Evolutionary conservation across 2,888 invertebrate species (phyloP).

Genomic region (Ryuthela nishihirai): DNA sequence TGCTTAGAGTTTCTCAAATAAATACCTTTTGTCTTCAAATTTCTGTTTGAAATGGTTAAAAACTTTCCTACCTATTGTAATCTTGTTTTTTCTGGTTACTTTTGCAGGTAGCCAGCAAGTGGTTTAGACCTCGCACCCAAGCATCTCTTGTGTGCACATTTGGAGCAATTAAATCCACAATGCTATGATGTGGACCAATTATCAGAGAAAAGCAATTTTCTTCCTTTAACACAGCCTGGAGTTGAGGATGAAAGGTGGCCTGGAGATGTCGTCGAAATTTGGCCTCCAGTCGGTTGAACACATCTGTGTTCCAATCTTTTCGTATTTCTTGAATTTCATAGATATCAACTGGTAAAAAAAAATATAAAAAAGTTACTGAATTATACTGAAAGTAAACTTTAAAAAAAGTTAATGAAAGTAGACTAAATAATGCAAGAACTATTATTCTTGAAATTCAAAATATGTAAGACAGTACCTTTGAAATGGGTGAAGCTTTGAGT

Average conservation of each 20-base stretch:
- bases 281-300: slow-evolving; percentile 50
- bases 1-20: too few species aligned
- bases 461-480: too few species aligned
- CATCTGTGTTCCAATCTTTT: slow-evolving; percentile 53
- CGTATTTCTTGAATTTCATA: slow-evolving; percentile 51
- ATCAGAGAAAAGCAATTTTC: slow-evolving; percentile 34
- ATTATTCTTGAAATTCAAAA: too few species aligned
- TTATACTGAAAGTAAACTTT: too few species aligned
- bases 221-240: slow-evolving; percentile 20
- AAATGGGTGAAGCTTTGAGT: too few species aligned
- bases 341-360: slow-evolving; percentile 47
- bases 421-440: too few species aligned
- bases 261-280: slow-evolving; percentile 21
- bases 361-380: too few species aligned
- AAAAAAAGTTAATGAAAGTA: too few species aligned
- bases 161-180: slow-evolving; percentile 50
- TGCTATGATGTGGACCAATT: slow-evolving; percentile 44
- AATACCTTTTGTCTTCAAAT: too few species aligned
- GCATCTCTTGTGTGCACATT: slow-evolving; percentile 45
- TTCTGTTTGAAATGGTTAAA: not conserved
- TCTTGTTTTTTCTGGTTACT: slow-evolving; percentile 2
- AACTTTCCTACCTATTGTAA: not conserved
- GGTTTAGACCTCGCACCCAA: slow-evolving; percentile 47
- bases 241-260: slow-evolving; percentile 19
- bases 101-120: slow-evolving; percentile 45